Conservation (phyloP, 2,797 vertebrate genomes). For the Salmo trutta region DNA sequence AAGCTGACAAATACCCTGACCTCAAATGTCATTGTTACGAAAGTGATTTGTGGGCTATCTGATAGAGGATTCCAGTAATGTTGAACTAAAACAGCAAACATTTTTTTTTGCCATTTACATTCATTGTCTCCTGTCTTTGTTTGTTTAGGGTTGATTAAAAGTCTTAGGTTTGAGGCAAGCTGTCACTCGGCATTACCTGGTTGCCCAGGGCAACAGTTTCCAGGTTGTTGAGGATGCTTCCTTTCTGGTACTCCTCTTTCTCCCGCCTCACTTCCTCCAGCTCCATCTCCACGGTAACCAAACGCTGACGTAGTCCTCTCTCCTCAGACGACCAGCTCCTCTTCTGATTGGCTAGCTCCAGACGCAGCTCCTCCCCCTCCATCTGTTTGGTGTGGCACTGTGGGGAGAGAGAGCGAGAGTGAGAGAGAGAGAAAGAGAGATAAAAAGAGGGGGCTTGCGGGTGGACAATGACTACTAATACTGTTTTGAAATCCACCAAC, state of each 20-base stretch:
- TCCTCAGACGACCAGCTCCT: slow-evolving; percentile 58
- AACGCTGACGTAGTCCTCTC: slow-evolving; percentile 57
- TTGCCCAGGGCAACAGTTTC: slow-evolving; percentile 49
- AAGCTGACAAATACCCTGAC: neutral
- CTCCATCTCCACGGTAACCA: slow-evolving; percentile 59
- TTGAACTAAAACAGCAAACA: neutral
- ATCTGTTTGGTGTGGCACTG: slow-evolving; percentile 61
- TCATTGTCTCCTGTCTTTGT: neutral
- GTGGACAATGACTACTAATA: neutral
- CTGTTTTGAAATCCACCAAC: neutral
- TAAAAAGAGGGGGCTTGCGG: neutral
- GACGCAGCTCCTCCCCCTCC: slow-evolving; percentile 43
- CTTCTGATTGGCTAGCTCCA: slow-evolving; percentile 57
- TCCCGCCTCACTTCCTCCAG: slow-evolving; percentile 46
- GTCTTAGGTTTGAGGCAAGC: neutral
- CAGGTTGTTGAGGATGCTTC: slow-evolving; percentile 43
- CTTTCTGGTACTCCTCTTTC: slow-evolving; percentile 54
- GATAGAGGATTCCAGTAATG: too few relatives aligned
- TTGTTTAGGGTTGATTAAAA: neutral
- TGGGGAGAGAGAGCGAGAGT: neutral
- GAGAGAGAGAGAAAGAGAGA: neutral
- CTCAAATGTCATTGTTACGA: neutral
- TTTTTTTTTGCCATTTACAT: neutral
- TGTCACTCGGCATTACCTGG: slow-evolving; percentile 57
- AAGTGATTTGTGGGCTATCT: too few relatives aligned